Evolutionary conservation across 2,797 vertebrate species (phyloP), one percentile per base, ranked within the genome.

Genomic region (Melanotaenia trifasciata): DNA sequence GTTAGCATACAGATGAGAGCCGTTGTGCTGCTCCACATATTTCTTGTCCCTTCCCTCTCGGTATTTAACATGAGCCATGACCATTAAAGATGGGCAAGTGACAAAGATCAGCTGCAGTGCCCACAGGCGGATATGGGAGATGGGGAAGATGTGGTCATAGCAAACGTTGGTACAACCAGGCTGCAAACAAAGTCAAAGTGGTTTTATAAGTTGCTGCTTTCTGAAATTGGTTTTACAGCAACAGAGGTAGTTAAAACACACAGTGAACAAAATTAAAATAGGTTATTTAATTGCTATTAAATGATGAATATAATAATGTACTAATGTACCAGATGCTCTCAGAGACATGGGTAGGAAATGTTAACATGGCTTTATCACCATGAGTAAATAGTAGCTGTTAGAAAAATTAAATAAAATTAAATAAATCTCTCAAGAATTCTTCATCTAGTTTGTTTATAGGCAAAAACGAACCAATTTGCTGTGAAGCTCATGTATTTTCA

Each of bases 81-180:
- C 97, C 71, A 99, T 94, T 65, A 99, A 90, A 0, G 98, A 98
- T 0, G 98, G 98, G 58, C 97, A 99, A 0, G 96, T 98, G 90
- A 98, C 95, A 8, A 99, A 94, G 91, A 99, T 99, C 72, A 99
- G 96, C 94, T 99, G 98, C 88, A 99, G 90, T 0, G 98, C 97
- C 98, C 98, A 99, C 59, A 99, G 95, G 28, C 96, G 97, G 92
- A 98, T 96, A 62, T 99, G 98, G 75, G 97, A 99, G 89, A 99
- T 87, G 0, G 97, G 97, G 90, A 99, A 99, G 91, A 96, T 95
- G 80, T 94, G 84, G 70, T 99, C 96, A 0, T 84, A 99, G 90
- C 98, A 99, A 64, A 97, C 95, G 0, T 96, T 99, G 84, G 82
- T 87, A 58, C 98, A 99, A 75, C 98, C 97, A 0, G 96, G 97